Conservation (phyloP, 1,140 invertebrate species). For the Hydropsyche tenuis region DNA sequence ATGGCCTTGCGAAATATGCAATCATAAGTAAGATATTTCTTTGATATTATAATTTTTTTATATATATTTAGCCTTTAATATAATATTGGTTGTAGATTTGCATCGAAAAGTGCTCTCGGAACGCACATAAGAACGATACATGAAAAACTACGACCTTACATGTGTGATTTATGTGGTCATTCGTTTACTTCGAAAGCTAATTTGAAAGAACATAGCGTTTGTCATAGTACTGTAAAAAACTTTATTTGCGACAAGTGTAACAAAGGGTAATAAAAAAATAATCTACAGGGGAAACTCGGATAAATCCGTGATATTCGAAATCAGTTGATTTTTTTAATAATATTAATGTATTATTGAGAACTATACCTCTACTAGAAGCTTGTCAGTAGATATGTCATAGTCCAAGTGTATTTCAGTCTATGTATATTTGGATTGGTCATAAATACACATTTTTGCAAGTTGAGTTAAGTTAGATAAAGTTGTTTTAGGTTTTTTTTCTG, state of each 20-base stretch:
- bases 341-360: too few relatives aligned
- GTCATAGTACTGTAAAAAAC: slow-evolving; percentile 59
- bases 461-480: too few relatives aligned
- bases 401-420: too few relatives aligned
- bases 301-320: neutral
- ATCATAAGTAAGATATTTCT: slow-evolving; percentile 41
- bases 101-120: slow-evolving; percentile 56
- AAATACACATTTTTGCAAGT: too few relatives aligned
- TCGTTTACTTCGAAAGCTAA: slow-evolving; percentile 41
- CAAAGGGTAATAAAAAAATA: too few relatives aligned
- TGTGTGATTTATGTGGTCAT: slow-evolving; percentile 45
- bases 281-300: too few relatives aligned
- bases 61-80: neutral
- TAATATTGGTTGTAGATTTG: slow-evolving; percentile 52
- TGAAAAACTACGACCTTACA: slow-evolving; percentile 43
- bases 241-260: slow-evolving; percentile 59
- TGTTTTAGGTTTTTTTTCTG: too few relatives aligned
- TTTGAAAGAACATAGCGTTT: slow-evolving; percentile 48
- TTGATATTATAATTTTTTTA: neutral
- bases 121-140: slow-evolving; percentile 55
- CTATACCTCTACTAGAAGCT: too few relatives aligned
- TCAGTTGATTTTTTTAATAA: neutral
- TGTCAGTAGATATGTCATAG: too few relatives aligned
- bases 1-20: slow-evolving; percentile 58
- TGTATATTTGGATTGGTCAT: too few relatives aligned